Conservation (phyloP, 2,113 vertebrate genomes). For the Corynorhinus townsendii region DNA sequence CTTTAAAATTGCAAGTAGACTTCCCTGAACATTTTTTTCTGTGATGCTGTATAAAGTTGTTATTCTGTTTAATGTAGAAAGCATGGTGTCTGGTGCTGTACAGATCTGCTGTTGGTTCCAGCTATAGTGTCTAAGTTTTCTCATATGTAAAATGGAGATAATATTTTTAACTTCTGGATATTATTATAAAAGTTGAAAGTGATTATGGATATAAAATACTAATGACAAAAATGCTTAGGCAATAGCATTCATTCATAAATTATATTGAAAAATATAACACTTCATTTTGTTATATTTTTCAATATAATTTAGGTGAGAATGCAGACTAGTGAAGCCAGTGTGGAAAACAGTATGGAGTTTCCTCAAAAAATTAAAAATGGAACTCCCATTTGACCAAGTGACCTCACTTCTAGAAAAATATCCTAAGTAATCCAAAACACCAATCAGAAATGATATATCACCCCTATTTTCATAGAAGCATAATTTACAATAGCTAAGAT, state of each 20-base stretch:
- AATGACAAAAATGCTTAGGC: not conserved
- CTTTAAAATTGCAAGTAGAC: not conserved
- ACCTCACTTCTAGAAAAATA: too few species aligned
- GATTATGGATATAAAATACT: not conserved
- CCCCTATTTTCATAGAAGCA: too few species aligned
- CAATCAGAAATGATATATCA: too few species aligned
- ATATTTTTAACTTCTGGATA: not conserved
- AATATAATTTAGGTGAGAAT: too few species aligned
- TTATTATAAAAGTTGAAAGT: not conserved
- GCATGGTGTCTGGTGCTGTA: not conserved
- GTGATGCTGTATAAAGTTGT: not conserved
- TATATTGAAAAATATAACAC: not conserved
- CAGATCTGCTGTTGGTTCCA: not conserved
- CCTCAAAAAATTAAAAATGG: too few species aligned
- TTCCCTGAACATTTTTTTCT: not conserved
- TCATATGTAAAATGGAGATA: not conserved
- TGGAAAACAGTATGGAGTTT: too few species aligned
- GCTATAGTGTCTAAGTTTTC: not conserved
- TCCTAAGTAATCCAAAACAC: too few species aligned
- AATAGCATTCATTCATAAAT: not conserved
- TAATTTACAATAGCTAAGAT: too few species aligned
- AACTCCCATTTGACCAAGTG: too few species aligned
- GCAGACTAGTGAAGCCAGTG: too few species aligned
- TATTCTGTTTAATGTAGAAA: not conserved
- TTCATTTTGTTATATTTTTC: too few species aligned